A percentile compares a stretch with the other conserved stretches of the same genome.
Conservation (phyloP, 1,140 invertebrate genomes). For the Ostrea denselamellosa region DNA sequence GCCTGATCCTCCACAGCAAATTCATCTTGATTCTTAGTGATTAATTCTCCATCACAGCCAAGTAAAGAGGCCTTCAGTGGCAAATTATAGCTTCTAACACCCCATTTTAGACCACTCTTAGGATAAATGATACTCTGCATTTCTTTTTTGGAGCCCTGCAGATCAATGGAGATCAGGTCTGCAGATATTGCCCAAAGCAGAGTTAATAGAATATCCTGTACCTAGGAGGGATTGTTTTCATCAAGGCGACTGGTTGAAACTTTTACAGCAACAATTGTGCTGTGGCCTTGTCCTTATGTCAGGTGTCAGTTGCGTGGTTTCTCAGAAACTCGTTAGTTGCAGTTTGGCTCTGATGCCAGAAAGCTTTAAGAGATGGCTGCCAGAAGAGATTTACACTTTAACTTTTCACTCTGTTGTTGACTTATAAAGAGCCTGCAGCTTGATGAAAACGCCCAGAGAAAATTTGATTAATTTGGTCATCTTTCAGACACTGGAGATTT, state of each 20-base stretch:
- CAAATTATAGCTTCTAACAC: constrained; percentile 38
- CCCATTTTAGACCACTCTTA: constrained; percentile 27
- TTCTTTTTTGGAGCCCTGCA: background rate
- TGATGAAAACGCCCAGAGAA: background rate
- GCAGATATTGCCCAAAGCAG: constrained; percentile 3
- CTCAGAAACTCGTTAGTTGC: constrained; percentile 20
- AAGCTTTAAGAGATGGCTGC: constrained; percentile 8
- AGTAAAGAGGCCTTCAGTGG: constrained; percentile 13
- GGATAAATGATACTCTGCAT: constrained; percentile 35
- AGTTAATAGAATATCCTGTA: constrained; percentile 16
- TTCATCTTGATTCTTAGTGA: constrained; percentile 10
- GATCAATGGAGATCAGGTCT: constrained; percentile 27
- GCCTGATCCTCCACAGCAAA: background rate
- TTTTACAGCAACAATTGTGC: constrained; percentile 16
- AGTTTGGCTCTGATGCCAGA: background rate
- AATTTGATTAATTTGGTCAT: background rate
- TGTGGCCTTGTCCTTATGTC: background rate
- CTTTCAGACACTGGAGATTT: background rate
- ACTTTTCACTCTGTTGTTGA: constrained; percentile 20
- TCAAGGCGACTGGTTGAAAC: constrained; percentile 7
- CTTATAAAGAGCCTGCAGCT: background rate
- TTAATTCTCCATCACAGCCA: constrained; percentile 23
- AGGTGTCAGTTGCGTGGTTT: constrained; percentile 18
- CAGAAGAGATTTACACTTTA: constrained; percentile 19
- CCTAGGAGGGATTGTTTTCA: constrained; percentile 25